Evolutionary conservation across 2,797 vertebrate genomes (phyloP), one percentile per base, ranked within the genome.

Genomic region (Tragopan temminckii): DNA sequence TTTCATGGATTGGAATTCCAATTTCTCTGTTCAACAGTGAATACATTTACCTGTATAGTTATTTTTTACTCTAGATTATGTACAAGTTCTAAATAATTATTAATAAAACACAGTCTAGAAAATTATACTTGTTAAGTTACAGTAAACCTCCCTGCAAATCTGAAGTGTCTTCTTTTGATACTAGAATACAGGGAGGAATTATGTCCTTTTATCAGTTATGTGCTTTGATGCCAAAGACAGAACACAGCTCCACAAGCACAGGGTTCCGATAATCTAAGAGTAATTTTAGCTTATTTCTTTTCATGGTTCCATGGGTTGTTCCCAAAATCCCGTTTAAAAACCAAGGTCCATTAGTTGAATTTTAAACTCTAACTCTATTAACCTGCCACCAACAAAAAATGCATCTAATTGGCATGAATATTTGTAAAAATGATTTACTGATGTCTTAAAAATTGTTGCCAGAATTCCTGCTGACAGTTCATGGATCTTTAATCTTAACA

Each of bases 371-470:
- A n/a, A 78, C 85, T 20, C 4, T 66, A 85, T 55, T 87, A 79
- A 82, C 72, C 31, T 86, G 43, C 45, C 84, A 52, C 23, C 36
- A 94, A 48, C 4, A 21, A 20, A 68, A 0, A 82, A 21, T 40
- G 24, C 66, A 53, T 74, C 13, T 52, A 90, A 70, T 7, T 20
- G 6, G 35, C 36, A 72, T n/a, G 25, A 64, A 67, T 83, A 90
- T 48, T 85, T 79, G 66, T 70, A 76, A 89, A 96, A 96, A 96
- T 91, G 2, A 92, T 86, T 95, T 91, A 94, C 94, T 97, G 95
- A 93, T 90, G 81, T 81, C 93, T 64, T 18, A 61, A 81, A 94
- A 85, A 48, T 50, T 90, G 70, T 15, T 83, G 79, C 76, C 82
- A 96, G 38, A 52, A 87, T 71, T 93, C 59, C 50, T 52, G 20